These are phyloP conservation scores for Aphelinus atriplicis DNA, from an alignment of 1,140 invertebrate genomes.

Conservation along the genomic window DNA sequence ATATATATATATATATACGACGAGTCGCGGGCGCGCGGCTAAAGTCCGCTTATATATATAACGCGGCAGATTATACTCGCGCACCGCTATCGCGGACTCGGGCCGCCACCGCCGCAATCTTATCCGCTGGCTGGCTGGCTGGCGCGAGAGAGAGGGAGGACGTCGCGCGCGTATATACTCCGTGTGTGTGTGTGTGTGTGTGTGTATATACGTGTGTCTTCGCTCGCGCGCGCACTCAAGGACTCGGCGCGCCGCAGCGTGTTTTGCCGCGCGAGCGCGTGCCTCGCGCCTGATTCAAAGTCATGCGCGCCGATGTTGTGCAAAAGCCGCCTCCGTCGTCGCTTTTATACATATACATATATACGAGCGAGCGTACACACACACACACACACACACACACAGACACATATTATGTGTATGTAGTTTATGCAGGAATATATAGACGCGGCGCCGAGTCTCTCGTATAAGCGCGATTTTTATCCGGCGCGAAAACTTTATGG, in stretches of 20 bases:
- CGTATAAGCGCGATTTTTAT: too few relatives aligned
- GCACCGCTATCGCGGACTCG: not conserved
- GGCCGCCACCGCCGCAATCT: constrained; percentile 4
- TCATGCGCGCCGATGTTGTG: constrained; percentile 21
- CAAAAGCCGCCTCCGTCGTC: constrained; percentile 2
- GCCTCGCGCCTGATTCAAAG: constrained; percentile 31
- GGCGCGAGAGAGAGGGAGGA: not conserved
- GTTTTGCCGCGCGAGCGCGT: constrained; percentile 26
- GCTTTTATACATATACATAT: not conserved
- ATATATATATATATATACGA: too few relatives aligned
- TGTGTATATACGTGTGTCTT: not conserved
- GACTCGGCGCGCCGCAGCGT: constrained; percentile 14
- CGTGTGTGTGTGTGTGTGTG: too few relatives aligned
- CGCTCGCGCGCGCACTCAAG: constrained; percentile 15
- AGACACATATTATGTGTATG: not conserved
- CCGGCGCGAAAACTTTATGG: too few relatives aligned
- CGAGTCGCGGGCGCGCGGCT: too few relatives aligned
- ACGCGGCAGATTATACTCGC: too few relatives aligned
- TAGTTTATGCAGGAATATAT: not conserved
- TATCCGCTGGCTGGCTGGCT: constrained; percentile 5
- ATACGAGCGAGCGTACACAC: not conserved
- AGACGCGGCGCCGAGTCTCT: too few relatives aligned
- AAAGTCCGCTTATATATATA: too few relatives aligned
- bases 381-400: too few relatives aligned
- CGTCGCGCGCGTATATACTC: too few relatives aligned